Base-by-base conservation (phyloP, 2,888 invertebrate species). In the Chalcosyrphus nemorum region DNA sequence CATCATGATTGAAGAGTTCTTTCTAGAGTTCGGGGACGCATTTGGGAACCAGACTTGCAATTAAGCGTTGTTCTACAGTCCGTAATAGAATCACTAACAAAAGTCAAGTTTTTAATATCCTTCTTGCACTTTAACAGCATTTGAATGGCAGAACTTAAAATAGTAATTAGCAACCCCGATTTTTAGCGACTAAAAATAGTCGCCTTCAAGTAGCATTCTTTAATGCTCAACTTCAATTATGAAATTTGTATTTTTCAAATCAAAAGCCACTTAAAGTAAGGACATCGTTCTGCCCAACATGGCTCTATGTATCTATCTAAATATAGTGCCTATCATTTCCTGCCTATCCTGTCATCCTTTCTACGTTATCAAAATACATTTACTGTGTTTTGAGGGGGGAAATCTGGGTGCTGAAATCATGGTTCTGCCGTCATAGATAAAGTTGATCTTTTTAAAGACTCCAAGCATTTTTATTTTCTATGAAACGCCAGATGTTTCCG, bases 361-460 rank as follows among this genome's bases (percentile, higher is more conserved):
- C n/a, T 19, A 72, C 7, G 19, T 61, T 72, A 61, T 61, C 59
- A 61, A 72, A 72, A 59, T 27, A 59, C 59, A 17, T 50, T 59
- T 52, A 72, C 71, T 61, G 7, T 21, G 21, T 41, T 61, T n/a
- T n/a, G n/a, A n/a, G n/a, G n/a, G 21, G 21, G 32, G 29, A 59
- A 50, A 71, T 59, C 38, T 50, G 38, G 47, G 71, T 50, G 57
- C 71, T 7, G 1, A 27, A 47, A 52, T 72, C 19, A 17, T 38
- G 71, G 24, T 24, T n/a, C n/a, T n/a, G n/a, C n/a, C n/a, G n/a
- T n/a, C n/a, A 13, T 24, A 45, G 54, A 65, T 45, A 74, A 54
- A 74, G 63, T 32, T 63, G n/a, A n/a, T 29, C 52, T 17, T 43
- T 29, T 61, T 56, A 45, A 9, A 13, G 32, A 50, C 41, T 59